Base-by-base conservation (phyloP, 2,113 vertebrate species). In the Octodon degus region DNA sequence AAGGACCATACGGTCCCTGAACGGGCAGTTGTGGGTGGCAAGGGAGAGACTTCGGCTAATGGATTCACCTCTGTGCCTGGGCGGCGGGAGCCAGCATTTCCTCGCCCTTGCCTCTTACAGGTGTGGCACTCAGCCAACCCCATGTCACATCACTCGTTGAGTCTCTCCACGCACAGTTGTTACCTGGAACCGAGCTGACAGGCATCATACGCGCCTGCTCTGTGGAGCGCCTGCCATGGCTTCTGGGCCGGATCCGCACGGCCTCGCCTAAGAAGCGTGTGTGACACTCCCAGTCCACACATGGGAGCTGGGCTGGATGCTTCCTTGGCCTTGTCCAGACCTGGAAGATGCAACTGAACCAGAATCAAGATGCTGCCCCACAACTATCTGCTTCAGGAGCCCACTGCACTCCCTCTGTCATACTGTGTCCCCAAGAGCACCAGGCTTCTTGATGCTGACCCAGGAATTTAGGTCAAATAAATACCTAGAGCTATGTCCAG, bases 21-120 rank as follows among this genome's bases (percentile, higher is more conserved):
- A 6, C 5, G 12, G 40, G 7, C 53, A 62, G 40, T 30, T n/a
- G 20, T 8, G 32, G 62, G 47, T 16, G 58, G n/a, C 19, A 55
- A 9, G 24, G 79, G 50, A 32, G 25, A 7, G 6, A 25, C 5
- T 25, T 10, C 5, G 0, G 10, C 5, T 2, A 3, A 3, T 5
- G 12, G 10, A 10, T 62, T 55, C 9, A 47, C 60, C 27, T 17
- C 22, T 2, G 1, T 47, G 24, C 32, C 91, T 9, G 0, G 34
- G 60, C 68, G 43, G 4, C 43, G 34, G 58, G 43, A n/a, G 4
- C n/a, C 43, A 13, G 17, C 9, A 8, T 32, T 55, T 37, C 8
- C 27, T n/a, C 62, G 67, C n/a, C 53, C 9, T 70, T 30, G 20
- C 60, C 13, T 60, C 62, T 83, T 2, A 16, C 1, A 1, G 34